Evolutionary conservation across 2,113 vertebrate genomes (phyloP).

Genomic region (Rhea americana): DNA sequence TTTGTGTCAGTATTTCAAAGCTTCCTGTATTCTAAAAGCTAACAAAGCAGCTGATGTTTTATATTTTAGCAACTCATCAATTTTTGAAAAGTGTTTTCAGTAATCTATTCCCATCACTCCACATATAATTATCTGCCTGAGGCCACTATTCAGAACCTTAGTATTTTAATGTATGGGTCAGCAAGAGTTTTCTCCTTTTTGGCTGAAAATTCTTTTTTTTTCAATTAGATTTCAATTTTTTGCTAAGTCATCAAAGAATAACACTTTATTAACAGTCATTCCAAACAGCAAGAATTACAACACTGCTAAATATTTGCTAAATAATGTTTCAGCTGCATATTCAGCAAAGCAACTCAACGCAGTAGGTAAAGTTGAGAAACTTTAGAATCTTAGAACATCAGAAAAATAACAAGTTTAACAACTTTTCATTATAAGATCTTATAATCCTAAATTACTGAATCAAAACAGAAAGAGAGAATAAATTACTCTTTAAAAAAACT

Average conservation of each 20-base stretch:
- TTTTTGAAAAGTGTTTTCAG: conserved; percentile 55
- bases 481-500: neutral
- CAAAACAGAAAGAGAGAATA: neutral
- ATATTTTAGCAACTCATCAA: conserved; percentile 37
- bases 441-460: neutral
- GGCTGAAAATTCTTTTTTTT: neutral
- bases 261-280: neutral
- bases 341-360: neutral
- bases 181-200: neutral
- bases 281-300: neutral
- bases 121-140: conserved; percentile 49
- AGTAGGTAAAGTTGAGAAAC: neutral
- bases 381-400: neutral
- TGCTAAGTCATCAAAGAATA: neutral
- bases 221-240: neutral
- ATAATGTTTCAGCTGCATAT: neutral
- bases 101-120: conserved; percentile 42
- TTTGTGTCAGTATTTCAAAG: conserved; percentile 7
- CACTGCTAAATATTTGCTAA: neutral
- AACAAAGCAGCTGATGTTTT: neutral
- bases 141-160: conserved; percentile 32
- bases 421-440: neutral
- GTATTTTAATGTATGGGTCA: conserved; percentile 38
- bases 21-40: conserved; percentile 22
- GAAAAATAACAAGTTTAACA: neutral